These are phyloP conservation scores for Avahi laniger DNA, from an alignment of 2,797 vertebrate species.

Conservation along the genomic window DNA sequence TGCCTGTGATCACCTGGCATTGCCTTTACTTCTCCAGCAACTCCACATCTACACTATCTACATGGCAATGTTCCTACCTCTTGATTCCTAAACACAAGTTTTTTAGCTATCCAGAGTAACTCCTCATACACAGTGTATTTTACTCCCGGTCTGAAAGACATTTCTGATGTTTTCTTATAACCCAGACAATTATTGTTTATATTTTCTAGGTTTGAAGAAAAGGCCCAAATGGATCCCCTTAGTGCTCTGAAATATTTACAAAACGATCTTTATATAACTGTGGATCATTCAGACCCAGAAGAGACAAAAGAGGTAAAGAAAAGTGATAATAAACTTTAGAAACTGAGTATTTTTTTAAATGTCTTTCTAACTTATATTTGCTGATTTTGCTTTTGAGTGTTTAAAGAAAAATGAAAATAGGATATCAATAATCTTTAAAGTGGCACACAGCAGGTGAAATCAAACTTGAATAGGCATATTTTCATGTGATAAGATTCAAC, in stretches of 20 bases:
- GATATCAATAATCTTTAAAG: constrained; percentile 34
- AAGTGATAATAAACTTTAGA: constrained; percentile 32
- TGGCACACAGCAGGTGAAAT: background rate
- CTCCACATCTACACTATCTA: background rate
- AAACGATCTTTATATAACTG: constrained; percentile 96
- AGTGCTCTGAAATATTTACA: constrained; percentile 97
- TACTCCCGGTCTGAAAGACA: background rate
- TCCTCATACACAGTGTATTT: background rate
- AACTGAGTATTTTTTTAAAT: constrained; percentile 15
- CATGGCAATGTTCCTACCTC: background rate
- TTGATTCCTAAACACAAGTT: background rate
- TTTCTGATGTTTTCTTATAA: constrained; percentile 1
- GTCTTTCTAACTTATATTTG: background rate
- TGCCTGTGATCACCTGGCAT: background rate
- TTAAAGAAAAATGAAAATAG: constrained; percentile 55
- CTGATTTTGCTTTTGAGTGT: constrained; percentile 11
- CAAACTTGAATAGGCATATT: constrained; percentile 4
- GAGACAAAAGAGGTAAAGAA: constrained; percentile 97
- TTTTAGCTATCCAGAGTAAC: background rate
- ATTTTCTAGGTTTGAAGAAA: constrained; percentile 95
- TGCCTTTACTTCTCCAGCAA: background rate
- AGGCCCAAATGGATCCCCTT: constrained; percentile 96
- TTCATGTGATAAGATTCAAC: constrained; percentile 12
- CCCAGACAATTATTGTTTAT: constrained; percentile 35
- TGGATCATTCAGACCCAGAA: constrained; percentile 97